These are phyloP conservation scores for Podarcis cretensis DNA, from an alignment of 2,113 vertebrate genomes.

Conservation along the genomic window DNA sequence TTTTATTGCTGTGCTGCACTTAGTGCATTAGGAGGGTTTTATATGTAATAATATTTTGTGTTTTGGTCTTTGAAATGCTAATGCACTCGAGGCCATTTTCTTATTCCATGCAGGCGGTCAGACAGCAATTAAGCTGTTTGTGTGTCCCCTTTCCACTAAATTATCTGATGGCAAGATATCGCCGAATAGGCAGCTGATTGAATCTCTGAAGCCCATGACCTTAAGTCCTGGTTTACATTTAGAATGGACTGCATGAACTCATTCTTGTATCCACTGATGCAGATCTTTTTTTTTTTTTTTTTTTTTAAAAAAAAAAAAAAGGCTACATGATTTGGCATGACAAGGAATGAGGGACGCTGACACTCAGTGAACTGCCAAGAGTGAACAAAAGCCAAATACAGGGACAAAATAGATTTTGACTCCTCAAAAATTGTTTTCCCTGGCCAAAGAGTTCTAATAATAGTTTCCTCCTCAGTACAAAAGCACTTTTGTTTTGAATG, in stretches of 20 bases:
- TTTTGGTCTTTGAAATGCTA: background rate
- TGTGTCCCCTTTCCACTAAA: background rate
- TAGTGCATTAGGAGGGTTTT: background rate
- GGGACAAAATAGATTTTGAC: background rate
- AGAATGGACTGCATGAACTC: background rate
- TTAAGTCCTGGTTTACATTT: background rate
- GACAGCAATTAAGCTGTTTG: background rate
- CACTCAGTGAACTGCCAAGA: background rate
- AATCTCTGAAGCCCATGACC: background rate
- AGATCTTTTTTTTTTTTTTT: background rate
- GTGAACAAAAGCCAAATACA: slow-evolving; percentile 13
- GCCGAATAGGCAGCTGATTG: background rate
- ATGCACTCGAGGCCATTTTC: background rate
- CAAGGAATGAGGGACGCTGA: background rate
- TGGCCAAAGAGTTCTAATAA: background rate
- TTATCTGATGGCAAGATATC: background rate
- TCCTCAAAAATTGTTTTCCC: background rate
- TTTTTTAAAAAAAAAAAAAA: too few relatives aligned
- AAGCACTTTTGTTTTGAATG: background rate
- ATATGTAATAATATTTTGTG: background rate
- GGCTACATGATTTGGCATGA: background rate
- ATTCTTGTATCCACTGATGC: background rate
- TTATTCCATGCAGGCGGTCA: too few relatives aligned
- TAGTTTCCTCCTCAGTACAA: background rate
- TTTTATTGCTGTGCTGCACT: background rate